These are phyloP conservation scores for Epinotia bilunana DNA, from an alignment of 2,888 invertebrate genomes.

Conservation along the genomic window DNA sequence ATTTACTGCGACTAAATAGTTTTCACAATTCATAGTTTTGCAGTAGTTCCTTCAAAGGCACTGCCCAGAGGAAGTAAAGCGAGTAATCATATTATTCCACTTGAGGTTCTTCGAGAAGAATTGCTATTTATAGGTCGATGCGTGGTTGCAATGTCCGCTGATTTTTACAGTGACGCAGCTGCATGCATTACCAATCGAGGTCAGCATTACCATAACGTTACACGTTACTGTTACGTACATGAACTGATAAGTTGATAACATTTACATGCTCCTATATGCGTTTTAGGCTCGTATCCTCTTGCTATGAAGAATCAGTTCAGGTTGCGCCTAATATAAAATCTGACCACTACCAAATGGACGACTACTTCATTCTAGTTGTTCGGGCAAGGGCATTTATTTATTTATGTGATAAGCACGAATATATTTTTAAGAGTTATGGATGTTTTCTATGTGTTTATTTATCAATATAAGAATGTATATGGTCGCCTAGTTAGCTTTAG, in stretches of 20 bases:
- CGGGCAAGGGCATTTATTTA: too few relatives aligned
- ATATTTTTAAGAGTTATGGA: too few relatives aligned
- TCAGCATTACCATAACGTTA: constrained; percentile 16
- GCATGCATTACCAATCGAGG: constrained; percentile 17
- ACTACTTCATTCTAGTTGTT: too few relatives aligned
- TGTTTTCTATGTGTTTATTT: too few relatives aligned
- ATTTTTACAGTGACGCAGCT: constrained; percentile 1
- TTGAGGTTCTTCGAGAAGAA: not conserved
- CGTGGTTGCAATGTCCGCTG: not conserved
- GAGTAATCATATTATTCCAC: not conserved
- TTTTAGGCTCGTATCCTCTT: not conserved
- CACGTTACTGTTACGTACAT: constrained; percentile 7
- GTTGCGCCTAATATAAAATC: not conserved
- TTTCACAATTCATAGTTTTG: too few relatives aligned
- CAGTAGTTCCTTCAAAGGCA: too few relatives aligned
- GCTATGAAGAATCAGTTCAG: not conserved
- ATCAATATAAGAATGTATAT: too few relatives aligned
- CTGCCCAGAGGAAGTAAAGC: too few relatives aligned
- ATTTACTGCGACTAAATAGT: too few relatives aligned
- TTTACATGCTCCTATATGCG: not conserved
- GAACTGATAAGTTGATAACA: not conserved
- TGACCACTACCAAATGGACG: too few relatives aligned
- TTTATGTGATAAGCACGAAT: too few relatives aligned
- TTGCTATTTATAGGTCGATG: not conserved
- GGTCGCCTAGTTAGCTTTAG: too few relatives aligned